Evolutionary conservation across 2,113 vertebrate genomes (phyloP).

Genomic region (Epinephelus fuscoguttatus): DNA sequence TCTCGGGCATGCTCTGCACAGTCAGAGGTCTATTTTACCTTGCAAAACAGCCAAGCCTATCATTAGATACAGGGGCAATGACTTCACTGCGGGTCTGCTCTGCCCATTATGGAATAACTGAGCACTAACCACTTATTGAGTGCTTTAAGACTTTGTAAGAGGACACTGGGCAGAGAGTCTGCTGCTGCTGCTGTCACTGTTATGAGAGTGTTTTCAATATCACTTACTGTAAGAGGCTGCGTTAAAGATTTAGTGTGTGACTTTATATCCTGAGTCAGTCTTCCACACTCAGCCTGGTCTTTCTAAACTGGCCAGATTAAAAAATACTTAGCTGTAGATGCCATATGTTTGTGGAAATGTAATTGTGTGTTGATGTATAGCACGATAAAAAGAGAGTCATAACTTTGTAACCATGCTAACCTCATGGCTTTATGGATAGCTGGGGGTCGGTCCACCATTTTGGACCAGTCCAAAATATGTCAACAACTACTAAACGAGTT

Average conservation of each 20-base stretch:
- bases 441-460: neutral
- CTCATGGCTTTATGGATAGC: neutral
- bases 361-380: neutral
- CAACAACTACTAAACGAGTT: no score
- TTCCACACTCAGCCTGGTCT: neutral
- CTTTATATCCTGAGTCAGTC: neutral
- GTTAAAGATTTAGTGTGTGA: constrained; percentile 7
- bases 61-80: constrained; percentile 69
- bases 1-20: constrained; percentile 35
- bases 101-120: constrained; percentile 67
- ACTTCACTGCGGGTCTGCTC: constrained; percentile 62
- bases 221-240: constrained; percentile 4
- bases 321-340: neutral
- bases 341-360: neutral
- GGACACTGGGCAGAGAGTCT: constrained; percentile 36
- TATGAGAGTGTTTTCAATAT: constrained; percentile 14
- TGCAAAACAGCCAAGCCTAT: constrained; percentile 55
- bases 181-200: constrained; percentile 14
- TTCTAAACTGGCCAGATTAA: neutral
- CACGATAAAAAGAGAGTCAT: neutral
- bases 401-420: neutral
- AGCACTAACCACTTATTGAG: constrained; percentile 53
- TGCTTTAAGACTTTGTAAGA: constrained; percentile 36
- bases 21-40: constrained; percentile 62
- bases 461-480: neutral